These are phyloP conservation scores for Liolophura sinensis DNA, from an alignment of 1,140 invertebrate species.

Conservation along the genomic window DNA sequence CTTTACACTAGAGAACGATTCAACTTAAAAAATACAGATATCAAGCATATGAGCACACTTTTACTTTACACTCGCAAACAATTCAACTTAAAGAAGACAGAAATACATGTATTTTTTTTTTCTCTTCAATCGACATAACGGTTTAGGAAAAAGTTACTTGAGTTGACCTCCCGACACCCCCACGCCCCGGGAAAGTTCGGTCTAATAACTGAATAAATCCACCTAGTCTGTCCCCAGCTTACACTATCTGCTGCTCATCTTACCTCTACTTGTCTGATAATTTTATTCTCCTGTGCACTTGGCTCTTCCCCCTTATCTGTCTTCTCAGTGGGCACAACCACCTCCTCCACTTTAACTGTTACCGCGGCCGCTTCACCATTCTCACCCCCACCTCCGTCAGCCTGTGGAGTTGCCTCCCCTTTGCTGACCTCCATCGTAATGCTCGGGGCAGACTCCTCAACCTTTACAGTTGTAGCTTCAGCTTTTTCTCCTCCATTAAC, in stretches of 20 bases:
- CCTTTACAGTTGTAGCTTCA: neutral
- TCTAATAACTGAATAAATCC: too few relatives aligned
- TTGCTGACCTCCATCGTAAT: too few relatives aligned
- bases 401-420: too few relatives aligned
- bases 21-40: neutral
- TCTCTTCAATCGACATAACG: neutral
- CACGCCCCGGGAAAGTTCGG: too few relatives aligned
- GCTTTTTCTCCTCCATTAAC: conserved; percentile 9
- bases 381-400: too few relatives aligned
- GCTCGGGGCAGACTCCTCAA: too few relatives aligned
- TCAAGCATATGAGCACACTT: neutral
- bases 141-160: neutral
- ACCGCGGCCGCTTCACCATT: too few relatives aligned
- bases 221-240: too few relatives aligned
- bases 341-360: too few relatives aligned
- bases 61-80: neutral
- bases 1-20: neutral
- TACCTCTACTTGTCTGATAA: conserved; percentile 44
- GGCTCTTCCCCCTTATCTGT: neutral
- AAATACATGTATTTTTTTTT: neutral
- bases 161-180: too few relatives aligned
- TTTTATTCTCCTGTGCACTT: conserved; percentile 30
- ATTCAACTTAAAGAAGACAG: neutral
- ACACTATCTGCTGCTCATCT: neutral
- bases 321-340: too few relatives aligned